These are phyloP conservation scores for Myrmophylax atrothorax DNA, from an alignment of 2,113 vertebrate species.

Conservation along the genomic window DNA sequence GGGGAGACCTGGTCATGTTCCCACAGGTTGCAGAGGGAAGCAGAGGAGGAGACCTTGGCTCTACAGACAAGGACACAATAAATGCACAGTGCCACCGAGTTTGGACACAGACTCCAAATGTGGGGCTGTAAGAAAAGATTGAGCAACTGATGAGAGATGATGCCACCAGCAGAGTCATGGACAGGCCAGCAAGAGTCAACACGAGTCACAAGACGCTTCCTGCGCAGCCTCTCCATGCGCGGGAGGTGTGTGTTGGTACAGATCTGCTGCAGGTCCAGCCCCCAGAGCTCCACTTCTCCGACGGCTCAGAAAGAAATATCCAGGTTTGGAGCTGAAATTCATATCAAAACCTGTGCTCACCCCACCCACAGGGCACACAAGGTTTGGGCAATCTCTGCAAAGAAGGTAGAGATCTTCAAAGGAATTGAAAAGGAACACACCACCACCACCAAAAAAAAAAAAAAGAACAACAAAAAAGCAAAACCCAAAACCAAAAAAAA, in stretches of 20 bases:
- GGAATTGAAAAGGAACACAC: neutral
- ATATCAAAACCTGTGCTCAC: rapidly evolving
- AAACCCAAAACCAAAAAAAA: no score
- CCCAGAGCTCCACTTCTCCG: neutral
- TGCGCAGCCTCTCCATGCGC: neutral
- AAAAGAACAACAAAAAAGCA: no score
- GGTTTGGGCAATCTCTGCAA: neutral
- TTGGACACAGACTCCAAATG: neutral
- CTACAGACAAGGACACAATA: neutral
- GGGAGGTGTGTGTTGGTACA: neutral
- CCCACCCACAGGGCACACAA: neutral
- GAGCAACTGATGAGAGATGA: neutral
- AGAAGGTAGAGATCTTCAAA: neutral
- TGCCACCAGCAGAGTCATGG: rapidly evolving
- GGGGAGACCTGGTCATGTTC: neutral
- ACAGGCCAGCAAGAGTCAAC: neutral
- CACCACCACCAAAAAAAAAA: neutral
- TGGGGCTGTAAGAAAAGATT: neutral
- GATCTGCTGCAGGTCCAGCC: neutral
- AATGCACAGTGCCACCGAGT: rapidly evolving
- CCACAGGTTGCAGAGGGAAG: rapidly evolving
- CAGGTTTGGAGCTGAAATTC: neutral
- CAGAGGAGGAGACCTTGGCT: neutral
- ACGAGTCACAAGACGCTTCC: neutral
- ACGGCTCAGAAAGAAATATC: neutral